A percentile compares a stretch with the other conserved stretches of the same genome.
Evolutionary conservation across 2,888 invertebrate species (phyloP).

Genomic region (Tribolium freemani): DNA sequence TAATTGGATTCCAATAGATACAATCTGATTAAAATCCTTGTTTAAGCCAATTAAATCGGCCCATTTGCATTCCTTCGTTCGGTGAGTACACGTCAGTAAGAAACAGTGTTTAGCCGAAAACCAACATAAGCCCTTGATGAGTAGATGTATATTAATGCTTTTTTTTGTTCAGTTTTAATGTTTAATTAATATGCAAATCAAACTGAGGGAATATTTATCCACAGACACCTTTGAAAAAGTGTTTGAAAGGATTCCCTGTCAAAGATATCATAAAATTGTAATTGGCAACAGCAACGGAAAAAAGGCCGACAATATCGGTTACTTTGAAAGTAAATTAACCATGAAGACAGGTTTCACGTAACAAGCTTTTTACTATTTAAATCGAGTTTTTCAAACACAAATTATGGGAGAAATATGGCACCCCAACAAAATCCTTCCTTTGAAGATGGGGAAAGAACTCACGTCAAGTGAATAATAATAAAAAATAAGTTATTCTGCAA

Average conservation of each 20-base stretch:
- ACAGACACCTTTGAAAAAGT: neutral
- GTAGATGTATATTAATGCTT: neutral
- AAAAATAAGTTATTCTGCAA: too few species aligned
- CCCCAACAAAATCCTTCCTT: neutral
- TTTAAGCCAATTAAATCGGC: slow-evolving; percentile 4
- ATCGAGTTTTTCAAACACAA: slow-evolving; percentile 6
- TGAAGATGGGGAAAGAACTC: too few species aligned
- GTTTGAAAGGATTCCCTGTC: neutral
- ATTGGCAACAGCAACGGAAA: neutral
- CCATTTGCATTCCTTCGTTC: neutral
- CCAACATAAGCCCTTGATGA: neutral
- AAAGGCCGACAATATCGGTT: neutral
- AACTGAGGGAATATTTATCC: neutral
- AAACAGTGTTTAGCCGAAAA: slow-evolving; percentile 1
- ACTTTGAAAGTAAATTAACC: neutral
- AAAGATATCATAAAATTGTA: neutral
- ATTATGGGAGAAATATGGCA: neutral
- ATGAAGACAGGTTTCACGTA: slow-evolving; percentile 12
- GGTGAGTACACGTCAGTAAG: too few species aligned
- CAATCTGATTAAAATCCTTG: slow-evolving; percentile 16
- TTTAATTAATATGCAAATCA: neutral
- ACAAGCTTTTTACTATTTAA: slow-evolving; percentile 13
- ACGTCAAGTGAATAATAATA: too few species aligned
- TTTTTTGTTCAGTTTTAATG: neutral
- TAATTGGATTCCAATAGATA: slow-evolving; percentile 19